Base-by-base conservation (phyloP, 2,113 vertebrate genomes). In the Eleginops maclovinus region DNA sequence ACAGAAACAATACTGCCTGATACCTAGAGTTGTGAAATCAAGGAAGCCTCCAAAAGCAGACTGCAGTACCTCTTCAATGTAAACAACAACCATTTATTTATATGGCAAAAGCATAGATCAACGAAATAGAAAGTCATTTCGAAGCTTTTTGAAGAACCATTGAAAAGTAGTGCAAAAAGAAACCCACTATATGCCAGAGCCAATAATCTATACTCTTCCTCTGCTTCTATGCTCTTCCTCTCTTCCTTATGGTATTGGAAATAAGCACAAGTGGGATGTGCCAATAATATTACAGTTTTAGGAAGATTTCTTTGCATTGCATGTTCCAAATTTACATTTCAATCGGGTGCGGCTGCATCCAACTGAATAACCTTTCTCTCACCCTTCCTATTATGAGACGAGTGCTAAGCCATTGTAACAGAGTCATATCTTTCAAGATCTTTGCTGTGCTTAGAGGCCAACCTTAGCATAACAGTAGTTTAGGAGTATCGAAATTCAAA, bases 101-200 rank as follows among this genome's bases (percentile, higher is more conserved):
- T 75, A 72, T 79, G 77, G 54, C 56, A 70, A 55, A 22, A 36
- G 31, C 24, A 49, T 31, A 49, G 24, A 70, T 76, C 47, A 85
- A 81, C 72, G 62, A 24, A 60, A 86, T 67, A 75, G n/a, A 77
- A 86, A 58, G 51, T 65, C n/a, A n/a, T n/a, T n/a, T n/a, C n/a
- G 26, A 26, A 75, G 76, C 55, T 72, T 44, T 75, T 55, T 66
- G 61, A 83, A 87, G 65, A 72, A 21, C 55, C 50, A 51, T 31
- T 73, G 74, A 81, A 77, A 84, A 26, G 31, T 82, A 44, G 65
- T 60, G 14, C 50, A 67, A 3, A 28, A 83, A 63, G 49, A 21
- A 79, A 72, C 59, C 17, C 59, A 63, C 54, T 58, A 40, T 31
- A 71, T 24, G 26, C 59, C 43, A 41, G 28, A 80, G 67, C 49